These are phyloP conservation scores for Drosophila takahashii DNA, from an alignment of 1,140 invertebrate species.

Conservation along the genomic window DNA sequence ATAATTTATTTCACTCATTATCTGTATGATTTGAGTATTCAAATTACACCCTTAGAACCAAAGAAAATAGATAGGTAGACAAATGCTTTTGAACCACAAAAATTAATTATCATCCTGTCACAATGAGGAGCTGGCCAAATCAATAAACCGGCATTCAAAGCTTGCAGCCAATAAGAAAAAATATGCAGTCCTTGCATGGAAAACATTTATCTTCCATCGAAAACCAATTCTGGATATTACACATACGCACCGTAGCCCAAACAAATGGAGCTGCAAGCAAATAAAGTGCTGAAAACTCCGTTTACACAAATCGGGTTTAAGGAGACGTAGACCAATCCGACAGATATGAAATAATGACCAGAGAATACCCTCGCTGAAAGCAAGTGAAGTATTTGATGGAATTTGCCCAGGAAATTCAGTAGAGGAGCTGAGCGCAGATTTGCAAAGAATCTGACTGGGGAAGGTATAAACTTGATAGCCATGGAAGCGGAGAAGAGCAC, in stretches of 20 bases:
- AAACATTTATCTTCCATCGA: slow-evolving; percentile 61
- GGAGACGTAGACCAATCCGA: not conserved
- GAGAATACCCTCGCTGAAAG: slow-evolving; percentile 3
- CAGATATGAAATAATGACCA: slow-evolving; percentile 23
- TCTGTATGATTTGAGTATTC: slow-evolving; percentile 6
- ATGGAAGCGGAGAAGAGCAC: not conserved
- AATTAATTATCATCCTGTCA: not conserved
- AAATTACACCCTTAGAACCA: not conserved
- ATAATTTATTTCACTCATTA: slow-evolving; percentile 10
- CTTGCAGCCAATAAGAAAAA: slow-evolving; percentile 5
- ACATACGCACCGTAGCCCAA: slow-evolving; percentile 43
- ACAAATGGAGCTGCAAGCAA: slow-evolving; percentile 21
- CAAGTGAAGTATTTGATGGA: slow-evolving; percentile 17
- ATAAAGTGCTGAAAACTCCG: slow-evolving; percentile 10
- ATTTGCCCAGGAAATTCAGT: slow-evolving; percentile 18
- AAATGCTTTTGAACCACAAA: slow-evolving; percentile 3
- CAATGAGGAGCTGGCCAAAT: slow-evolving; percentile 5
- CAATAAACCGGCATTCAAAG: slow-evolving; percentile 4
- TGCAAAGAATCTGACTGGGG: not conserved
- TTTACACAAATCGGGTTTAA: slow-evolving; percentile 12
- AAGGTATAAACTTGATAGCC: slow-evolving; percentile 12
- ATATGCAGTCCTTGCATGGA: slow-evolving; percentile 3
- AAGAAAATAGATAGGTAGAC: not conserved
- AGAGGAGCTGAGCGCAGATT: slow-evolving; percentile 12
- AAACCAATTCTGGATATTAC: slow-evolving; percentile 29